Conservation (phyloP, 2,888 invertebrate genomes). For the Dusona sp. region DNA sequence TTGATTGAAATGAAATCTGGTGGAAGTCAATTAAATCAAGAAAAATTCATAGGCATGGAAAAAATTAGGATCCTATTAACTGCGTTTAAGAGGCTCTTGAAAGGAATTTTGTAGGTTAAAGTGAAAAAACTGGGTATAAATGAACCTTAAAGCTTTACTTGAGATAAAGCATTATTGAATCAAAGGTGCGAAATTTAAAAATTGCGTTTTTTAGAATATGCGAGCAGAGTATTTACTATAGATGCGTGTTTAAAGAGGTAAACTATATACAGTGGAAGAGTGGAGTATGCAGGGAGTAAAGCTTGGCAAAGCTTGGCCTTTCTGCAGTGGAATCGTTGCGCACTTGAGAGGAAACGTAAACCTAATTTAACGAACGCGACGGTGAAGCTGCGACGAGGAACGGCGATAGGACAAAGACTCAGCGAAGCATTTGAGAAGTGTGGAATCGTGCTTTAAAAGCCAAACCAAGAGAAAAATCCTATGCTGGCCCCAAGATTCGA, state of each 20-base stretch:
- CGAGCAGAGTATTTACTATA: background rate
- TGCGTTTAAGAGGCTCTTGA: background rate
- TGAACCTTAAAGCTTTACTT: background rate
- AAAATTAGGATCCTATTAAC: background rate
- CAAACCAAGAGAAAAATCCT: constrained; percentile 63
- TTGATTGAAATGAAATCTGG: background rate
- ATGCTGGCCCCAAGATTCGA: constrained; percentile 38
- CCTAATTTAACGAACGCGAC: constrained; percentile 71
- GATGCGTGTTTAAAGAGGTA: constrained; percentile 30
- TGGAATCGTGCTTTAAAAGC: constrained; percentile 70
- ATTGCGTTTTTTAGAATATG: background rate
- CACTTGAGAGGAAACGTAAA: constrained; percentile 74
- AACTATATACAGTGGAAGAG: constrained; percentile 48
- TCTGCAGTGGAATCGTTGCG: constrained; percentile 65
- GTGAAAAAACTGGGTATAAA: background rate
- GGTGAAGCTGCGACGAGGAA: constrained; percentile 41
- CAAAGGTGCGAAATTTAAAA: constrained; percentile 4
- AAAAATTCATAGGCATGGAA: background rate
- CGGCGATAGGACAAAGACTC: constrained; percentile 54
- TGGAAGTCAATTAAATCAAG: too few species aligned
- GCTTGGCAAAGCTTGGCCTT: constrained; percentile 58
- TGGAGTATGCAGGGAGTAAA: constrained; percentile 41
- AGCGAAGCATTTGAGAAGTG: constrained; percentile 58
- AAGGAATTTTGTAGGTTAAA: background rate
- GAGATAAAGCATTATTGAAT: constrained; percentile 21